A percentile compares a stretch with the other conserved stretches of the same genome.
Conservation (phyloP, 2,888 invertebrate genomes). For the Ormyrus thymus region DNA sequence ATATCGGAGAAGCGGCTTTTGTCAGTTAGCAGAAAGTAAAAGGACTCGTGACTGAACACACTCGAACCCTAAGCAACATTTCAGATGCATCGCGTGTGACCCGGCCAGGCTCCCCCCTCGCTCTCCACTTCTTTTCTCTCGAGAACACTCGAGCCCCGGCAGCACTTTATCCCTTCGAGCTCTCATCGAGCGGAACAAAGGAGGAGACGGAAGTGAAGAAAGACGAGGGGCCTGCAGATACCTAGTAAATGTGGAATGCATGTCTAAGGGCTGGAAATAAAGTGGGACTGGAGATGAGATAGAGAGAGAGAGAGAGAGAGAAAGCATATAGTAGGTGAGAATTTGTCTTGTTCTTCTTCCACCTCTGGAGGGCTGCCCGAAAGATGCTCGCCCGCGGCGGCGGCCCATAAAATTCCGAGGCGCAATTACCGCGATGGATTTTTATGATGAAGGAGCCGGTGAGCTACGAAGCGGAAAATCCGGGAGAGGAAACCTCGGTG, state of each 20-base stretch:
- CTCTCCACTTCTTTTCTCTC: not conserved
- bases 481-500: not conserved
- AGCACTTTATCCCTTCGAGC: constrained; percentile 38
- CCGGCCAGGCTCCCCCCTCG: not conserved
- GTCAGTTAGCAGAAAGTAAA: too few relatives aligned
- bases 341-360: not conserved
- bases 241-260: not conserved
- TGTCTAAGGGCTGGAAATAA: not conserved
- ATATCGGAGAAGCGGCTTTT: too few relatives aligned
- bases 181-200: constrained; percentile 26
- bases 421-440: constrained; percentile 18
- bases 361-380: constrained; percentile 17
- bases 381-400: not conserved
- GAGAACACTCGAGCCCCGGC: constrained; percentile 37
- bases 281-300: not conserved
- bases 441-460: not conserved
- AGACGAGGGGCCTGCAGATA: not conserved
- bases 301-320: not conserved
- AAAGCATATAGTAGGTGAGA: not conserved
- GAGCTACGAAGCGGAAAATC: not conserved
- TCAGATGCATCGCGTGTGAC: constrained; percentile 1
- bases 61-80: too few relatives aligned
- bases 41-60: too few relatives aligned
- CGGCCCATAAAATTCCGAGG: not conserved
- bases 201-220: not conserved